phyloP scores from a whole-genome alignment of 1,140 invertebrate genomes.

The Euborellia annulipes region DNA sequence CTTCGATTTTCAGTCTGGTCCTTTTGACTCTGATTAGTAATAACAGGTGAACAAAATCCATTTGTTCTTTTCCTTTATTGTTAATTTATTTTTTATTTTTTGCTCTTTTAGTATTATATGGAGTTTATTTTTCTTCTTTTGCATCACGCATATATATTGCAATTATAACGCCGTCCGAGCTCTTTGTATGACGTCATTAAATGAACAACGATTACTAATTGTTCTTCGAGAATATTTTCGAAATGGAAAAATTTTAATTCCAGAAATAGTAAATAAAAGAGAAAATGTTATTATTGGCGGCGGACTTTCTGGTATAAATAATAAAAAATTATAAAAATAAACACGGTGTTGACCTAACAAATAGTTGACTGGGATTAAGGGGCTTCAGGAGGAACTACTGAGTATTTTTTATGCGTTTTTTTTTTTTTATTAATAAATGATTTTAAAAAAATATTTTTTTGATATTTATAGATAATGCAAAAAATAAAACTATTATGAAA shows the following conservation, averaged over 20 bases:
- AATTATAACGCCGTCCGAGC: constrained; percentile 74
- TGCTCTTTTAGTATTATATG: constrained; percentile 40
- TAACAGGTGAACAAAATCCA: too few relatives aligned
- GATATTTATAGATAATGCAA: too few relatives aligned
- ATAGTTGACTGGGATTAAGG: too few relatives aligned
- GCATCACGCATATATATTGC: constrained; percentile 63
- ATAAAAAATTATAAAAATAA: too few relatives aligned
- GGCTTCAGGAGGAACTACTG: too few relatives aligned
- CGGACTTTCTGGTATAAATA: constrained; percentile 27
- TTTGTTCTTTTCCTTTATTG: too few relatives aligned
- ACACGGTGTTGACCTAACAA: too few relatives aligned
- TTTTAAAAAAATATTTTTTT: too few relatives aligned
- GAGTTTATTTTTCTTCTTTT: constrained; percentile 52
- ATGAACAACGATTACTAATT: constrained; percentile 54
- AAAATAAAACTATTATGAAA: too few relatives aligned
- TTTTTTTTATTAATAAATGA: too few relatives aligned
- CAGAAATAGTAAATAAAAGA: constrained; percentile 33
- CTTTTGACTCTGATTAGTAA: too few relatives aligned
- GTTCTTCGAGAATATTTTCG: constrained; percentile 43
- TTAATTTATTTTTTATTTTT: constrained; percentile 6
- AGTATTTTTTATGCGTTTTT: too few relatives aligned
- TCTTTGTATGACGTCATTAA: constrained; percentile 55
- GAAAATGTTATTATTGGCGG: constrained; percentile 41
- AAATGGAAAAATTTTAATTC: constrained; percentile 29
- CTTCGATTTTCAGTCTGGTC: constrained; percentile 35